Percentiles rank a stretch among this genome's conserved stretches.
These are phyloP conservation scores for Perodicticus potto DNA, from an alignment of 2,797 vertebrate genomes.

Conservation along the genomic window DNA sequence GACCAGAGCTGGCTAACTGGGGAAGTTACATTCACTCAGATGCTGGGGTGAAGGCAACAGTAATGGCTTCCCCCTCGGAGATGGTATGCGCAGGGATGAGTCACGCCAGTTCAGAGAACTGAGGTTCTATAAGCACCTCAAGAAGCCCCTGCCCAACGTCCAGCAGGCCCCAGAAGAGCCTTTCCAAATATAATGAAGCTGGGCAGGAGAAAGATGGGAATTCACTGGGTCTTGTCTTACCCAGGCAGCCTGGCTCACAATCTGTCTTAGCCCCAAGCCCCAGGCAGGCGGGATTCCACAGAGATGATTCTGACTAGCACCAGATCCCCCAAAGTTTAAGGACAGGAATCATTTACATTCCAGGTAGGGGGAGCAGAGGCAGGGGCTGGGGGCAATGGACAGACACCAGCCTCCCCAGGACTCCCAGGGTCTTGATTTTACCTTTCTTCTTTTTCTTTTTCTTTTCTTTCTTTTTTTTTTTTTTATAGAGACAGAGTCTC, in stretches of 20 bases:
- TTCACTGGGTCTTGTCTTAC: background rate
- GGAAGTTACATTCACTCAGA: slow-evolving; percentile 5
- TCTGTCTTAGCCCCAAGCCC: background rate
- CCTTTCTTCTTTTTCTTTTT: background rate
- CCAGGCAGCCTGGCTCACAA: slow-evolving; percentile 37
- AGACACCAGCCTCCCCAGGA: background rate
- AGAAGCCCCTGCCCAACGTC: background rate
- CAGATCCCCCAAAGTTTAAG: slow-evolving; percentile 46
- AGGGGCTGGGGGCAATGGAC: background rate
- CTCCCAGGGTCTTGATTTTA: background rate
- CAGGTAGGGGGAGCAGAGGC: background rate
- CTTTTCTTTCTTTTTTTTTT: too few relatives aligned
- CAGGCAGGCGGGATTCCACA: background rate
- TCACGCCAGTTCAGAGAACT: background rate
- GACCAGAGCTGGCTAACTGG: background rate
- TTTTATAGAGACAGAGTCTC: too few relatives aligned
- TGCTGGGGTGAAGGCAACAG: background rate
- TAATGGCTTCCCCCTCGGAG: background rate
- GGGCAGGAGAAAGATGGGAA: slow-evolving; percentile 48
- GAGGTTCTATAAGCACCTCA: background rate
- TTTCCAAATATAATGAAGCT: slow-evolving; percentile 48
- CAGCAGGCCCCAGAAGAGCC: background rate
- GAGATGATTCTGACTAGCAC: background rate
- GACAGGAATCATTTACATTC: slow-evolving; percentile 42
- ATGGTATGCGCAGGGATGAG: background rate